Conservation (phyloP, 2,797 vertebrate genomes). For the Caiman crocodilus region DNA sequence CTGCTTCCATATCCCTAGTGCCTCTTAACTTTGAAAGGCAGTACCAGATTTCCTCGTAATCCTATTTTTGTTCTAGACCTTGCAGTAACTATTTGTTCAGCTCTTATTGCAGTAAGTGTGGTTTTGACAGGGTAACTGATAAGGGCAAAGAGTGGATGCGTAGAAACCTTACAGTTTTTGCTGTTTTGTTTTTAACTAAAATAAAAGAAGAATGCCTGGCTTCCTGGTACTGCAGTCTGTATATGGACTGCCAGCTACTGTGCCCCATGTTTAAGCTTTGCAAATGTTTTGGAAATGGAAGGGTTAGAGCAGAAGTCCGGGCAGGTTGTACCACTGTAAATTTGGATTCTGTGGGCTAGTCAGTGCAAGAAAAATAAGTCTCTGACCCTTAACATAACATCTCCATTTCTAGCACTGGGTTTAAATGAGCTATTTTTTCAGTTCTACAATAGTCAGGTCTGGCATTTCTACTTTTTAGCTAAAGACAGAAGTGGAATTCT, state of each 20-base stretch:
- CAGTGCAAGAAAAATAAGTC: background rate
- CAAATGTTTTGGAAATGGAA: background rate
- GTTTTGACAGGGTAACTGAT: background rate
- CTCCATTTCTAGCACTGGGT: background rate
- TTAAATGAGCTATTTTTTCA: background rate
- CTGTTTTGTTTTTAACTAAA: background rate
- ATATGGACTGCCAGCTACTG: background rate
- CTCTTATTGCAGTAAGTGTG: background rate
- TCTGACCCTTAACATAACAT: background rate
- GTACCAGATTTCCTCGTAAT: background rate
- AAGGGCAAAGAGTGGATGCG: background rate
- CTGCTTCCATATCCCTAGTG: conserved; percentile 15
- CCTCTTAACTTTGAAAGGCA: background rate
- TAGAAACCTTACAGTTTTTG: background rate
- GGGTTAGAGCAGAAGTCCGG: background rate
- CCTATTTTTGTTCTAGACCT: background rate
- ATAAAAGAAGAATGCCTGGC: background rate
- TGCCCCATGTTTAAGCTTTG: background rate
- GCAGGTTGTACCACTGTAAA: background rate
- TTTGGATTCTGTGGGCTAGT: background rate
- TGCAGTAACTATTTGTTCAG: background rate
- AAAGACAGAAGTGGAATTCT: background rate
- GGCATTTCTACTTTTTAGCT: background rate
- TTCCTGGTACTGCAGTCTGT: background rate
- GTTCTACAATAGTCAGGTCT: background rate